These are phyloP conservation scores for Cryptotermes secundus DNA, from an alignment of 1,140 invertebrate species.

Conservation along the genomic window DNA sequence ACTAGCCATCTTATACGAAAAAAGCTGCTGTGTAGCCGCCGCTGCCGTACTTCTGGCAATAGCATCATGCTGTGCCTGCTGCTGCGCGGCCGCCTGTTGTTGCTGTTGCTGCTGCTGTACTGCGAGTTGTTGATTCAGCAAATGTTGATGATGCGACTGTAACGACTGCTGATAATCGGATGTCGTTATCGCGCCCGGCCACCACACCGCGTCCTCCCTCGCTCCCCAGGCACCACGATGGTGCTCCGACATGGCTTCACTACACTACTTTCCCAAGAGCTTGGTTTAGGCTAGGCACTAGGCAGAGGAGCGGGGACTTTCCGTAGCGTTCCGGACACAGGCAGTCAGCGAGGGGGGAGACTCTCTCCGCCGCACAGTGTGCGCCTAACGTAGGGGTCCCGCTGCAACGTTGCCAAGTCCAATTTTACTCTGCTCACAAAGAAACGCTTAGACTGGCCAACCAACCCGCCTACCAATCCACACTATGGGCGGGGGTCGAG, in stretches of 20 bases:
- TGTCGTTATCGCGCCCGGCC: conserved; percentile 50
- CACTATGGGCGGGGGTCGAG: not conserved
- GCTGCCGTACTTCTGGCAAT: conserved; percentile 58
- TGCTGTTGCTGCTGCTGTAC: conserved; percentile 57
- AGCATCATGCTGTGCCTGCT: conserved; percentile 50
- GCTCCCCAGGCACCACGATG: conserved; percentile 34
- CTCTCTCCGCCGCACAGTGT: conserved; percentile 35
- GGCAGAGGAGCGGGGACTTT: conserved; percentile 28
- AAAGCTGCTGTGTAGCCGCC: conserved; percentile 67
- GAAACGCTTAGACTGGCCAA: conserved; percentile 46
- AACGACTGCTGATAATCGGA: conserved; percentile 49
- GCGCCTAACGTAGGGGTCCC: conserved; percentile 41
- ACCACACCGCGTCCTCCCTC: conserved; percentile 60
- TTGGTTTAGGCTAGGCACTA: conserved; percentile 29
- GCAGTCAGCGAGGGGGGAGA: conserved; percentile 38
- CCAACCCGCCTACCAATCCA: conserved; percentile 34
- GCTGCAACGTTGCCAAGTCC: conserved; percentile 45
- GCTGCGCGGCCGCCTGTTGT: conserved; percentile 48
- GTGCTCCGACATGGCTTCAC: conserved; percentile 37
- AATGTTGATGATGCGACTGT: conserved; percentile 52
- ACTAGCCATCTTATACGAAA: conserved; percentile 76
- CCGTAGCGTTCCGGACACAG: conserved; percentile 33
- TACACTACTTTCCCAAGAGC: conserved; percentile 28
- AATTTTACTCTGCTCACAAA: conserved; percentile 51
- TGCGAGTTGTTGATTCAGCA: conserved; percentile 49